Percentiles rank a stretch among this genome's conserved stretches.
phyloP scores from a whole-genome alignment of 2,113 vertebrate species.

The Phylloscopus trochiloides region DNA sequence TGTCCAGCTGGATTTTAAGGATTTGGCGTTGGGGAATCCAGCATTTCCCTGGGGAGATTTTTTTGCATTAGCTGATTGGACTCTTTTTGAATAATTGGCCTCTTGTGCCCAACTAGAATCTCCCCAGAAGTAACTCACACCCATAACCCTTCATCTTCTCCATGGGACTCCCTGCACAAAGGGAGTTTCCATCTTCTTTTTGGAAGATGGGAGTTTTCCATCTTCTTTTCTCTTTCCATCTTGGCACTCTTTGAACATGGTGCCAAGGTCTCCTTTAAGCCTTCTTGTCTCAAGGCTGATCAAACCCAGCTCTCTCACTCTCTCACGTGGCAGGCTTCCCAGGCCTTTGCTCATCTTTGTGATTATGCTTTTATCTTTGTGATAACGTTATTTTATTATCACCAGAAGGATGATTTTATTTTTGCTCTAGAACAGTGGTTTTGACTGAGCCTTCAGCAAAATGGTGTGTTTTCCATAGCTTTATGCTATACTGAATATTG shows the following conservation, averaged over 20 bases:
- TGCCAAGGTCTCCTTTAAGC: background rate
- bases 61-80: background rate
- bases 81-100: background rate
- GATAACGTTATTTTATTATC: background rate
- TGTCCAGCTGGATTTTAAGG: background rate
- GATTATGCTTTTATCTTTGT: background rate
- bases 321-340: background rate
- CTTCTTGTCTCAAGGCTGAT: background rate
- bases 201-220: background rate
- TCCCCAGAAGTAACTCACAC: rapidly evolving
- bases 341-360: background rate
- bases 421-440: background rate
- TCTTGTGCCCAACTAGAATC: background rate
- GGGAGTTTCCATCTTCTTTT: background rate
- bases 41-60: background rate
- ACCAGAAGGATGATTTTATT: background rate
- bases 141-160: background rate
- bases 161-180: background rate
- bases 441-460: background rate
- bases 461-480: background rate
- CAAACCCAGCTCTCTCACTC: background rate
- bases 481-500: background rate
- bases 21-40: rapidly evolving
- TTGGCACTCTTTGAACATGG: background rate
- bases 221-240: background rate